Evolutionary conservation across 30 jellyfish, hydroid and myxozoan species (phyloP).

Genomic region (Chironex yamaguchii): DNA sequence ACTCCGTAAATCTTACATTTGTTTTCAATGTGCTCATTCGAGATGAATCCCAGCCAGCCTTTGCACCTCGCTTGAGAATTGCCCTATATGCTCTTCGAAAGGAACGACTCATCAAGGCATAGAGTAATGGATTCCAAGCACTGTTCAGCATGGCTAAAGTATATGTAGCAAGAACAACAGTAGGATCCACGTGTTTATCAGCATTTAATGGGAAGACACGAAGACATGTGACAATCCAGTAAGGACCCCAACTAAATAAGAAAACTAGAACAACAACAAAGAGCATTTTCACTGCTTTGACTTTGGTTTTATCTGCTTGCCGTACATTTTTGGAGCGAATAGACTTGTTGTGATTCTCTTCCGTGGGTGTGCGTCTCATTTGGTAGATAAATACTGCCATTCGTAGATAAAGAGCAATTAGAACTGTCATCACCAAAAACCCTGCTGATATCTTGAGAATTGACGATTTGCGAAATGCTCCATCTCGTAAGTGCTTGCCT

Average conservation of each 20-base stretch:
- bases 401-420: slow-evolving; percentile 36
- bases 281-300: slow-evolving; percentile 63
- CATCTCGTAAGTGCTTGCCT: slow-evolving; percentile 39
- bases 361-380: slow-evolving; percentile 60
- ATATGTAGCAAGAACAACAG: slow-evolving; percentile 52
- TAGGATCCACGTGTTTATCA: slow-evolving; percentile 44
- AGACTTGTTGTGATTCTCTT: background rate
- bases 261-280: slow-evolving; percentile 63
- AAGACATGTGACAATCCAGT: slow-evolving; percentile 52
- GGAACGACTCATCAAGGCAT: slow-evolving; percentile 59
- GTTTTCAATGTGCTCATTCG: too few relatives aligned
- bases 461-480: slow-evolving; percentile 22
- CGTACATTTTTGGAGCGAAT: slow-evolving; percentile 32
- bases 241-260: slow-evolving; percentile 75
- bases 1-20: too few relatives aligned
- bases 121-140: slow-evolving; percentile 63
- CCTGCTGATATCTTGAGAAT: slow-evolving; percentile 39
- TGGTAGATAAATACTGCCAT: slow-evolving; percentile 51
- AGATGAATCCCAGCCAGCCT: too few relatives aligned
- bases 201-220: slow-evolving; percentile 27
- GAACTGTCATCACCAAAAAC: slow-evolving; percentile 37
- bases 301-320: background rate
- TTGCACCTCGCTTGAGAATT: too few relatives aligned
- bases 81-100: slow-evolving; percentile 46
- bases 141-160: slow-evolving; percentile 70